Evolutionary conservation across 2,797 vertebrate species (phyloP).

Genomic region (Decapterus maruadsi): DNA sequence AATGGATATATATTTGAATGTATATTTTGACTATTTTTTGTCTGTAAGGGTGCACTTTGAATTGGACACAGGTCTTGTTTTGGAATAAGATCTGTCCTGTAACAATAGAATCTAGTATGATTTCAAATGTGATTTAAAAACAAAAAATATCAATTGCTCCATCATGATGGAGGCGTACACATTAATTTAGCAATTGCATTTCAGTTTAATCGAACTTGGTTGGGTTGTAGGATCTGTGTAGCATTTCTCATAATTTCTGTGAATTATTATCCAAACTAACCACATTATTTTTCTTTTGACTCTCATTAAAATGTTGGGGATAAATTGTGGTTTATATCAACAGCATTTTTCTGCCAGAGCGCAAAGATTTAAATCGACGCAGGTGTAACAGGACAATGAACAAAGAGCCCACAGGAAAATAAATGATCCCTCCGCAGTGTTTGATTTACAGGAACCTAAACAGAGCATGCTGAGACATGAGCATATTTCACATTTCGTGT

Average conservation of each 20-base stretch:
- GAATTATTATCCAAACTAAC: not conserved
- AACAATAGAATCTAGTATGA: not conserved
- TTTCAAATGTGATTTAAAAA: not conserved
- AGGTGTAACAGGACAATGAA: conserved; percentile 26
- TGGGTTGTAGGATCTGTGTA: not conserved
- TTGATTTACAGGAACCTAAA: conserved; percentile 2
- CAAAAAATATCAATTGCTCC: not conserved
- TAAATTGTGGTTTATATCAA: not conserved
- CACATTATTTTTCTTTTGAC: not conserved
- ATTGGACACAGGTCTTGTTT: not conserved
- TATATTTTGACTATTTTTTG: not conserved
- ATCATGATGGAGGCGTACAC: not conserved
- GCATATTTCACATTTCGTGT: not conserved
- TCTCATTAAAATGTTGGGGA: not conserved
- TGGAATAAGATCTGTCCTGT: rapidly evolving
- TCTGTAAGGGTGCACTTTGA: not conserved
- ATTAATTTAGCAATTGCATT: not conserved
- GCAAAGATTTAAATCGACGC: not conserved
- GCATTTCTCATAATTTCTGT: not conserved
- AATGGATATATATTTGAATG: not conserved
- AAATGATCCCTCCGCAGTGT: not conserved
- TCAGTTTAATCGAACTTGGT: not conserved
- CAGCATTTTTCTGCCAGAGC: no score
- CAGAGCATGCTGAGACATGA: not conserved
- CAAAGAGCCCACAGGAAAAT: conserved; percentile 27